Base-by-base conservation (phyloP, 2,797 vertebrate genomes). In the Anniella stebbinsi region DNA sequence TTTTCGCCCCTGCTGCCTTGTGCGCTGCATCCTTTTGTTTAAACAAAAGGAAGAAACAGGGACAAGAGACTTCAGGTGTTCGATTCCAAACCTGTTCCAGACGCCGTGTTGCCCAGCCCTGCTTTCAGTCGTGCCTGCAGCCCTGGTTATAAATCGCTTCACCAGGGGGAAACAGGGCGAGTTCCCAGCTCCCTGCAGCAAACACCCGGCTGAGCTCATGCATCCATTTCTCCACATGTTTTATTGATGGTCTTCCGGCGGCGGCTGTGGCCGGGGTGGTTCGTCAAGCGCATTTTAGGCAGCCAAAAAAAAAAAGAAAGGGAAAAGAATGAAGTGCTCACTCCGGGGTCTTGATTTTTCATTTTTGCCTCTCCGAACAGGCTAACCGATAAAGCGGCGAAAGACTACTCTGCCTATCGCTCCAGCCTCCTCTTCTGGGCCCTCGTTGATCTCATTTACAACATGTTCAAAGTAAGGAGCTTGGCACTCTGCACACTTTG, bases 351-450 rank as follows among this genome's bases (percentile, higher is more conserved):
- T 7, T 57, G 72, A 0, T 88, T 41, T 84, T 28, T 1, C 38
- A 81, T 76, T 81, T 92, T 1, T 7, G 25, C 21, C 18, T 21
- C 41, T 28, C 13, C 84, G 72, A 89, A 25, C 92, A 99, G 99
- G 96, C 97, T 99, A 93, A 96, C 98, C 91, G 99, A 99, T 92
- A 99, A 99, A 97, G 83, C 98, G 0, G 97, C 98, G 96, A 99
- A 99, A 97, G 99, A 99, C 93, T 99, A 98, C 77, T 97, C 98
- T 13, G 98, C 98, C 2, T 99, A 99, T 92, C 98, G 99, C 94
- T 99, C 98, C 0, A 98, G 98, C 33, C 98, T 99, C 93, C 98
- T 99, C 95, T 99, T 99, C 96, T 99, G 99, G 99, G 99, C 98
- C 80, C 98, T 99, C 21, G 98, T 99, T 13, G 99, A 99, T 94